These are phyloP conservation scores for Ibycter americanus DNA, from an alignment of 2,797 vertebrate genomes.

Conservation along the genomic window DNA sequence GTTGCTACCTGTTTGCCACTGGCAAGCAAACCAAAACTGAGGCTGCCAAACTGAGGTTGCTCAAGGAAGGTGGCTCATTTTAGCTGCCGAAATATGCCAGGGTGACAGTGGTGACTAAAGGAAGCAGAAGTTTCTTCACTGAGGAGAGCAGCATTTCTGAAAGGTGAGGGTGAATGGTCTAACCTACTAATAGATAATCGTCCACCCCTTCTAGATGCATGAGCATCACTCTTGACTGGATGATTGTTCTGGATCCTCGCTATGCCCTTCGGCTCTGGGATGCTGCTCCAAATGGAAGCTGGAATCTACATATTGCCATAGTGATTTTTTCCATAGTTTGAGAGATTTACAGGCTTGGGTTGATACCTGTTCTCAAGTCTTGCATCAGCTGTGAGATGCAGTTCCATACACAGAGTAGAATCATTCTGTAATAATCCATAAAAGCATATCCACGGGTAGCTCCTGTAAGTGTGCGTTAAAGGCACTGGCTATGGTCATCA, in stretches of 20 bases:
- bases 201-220: neutral
- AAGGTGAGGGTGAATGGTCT: neutral
- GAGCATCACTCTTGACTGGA: neutral
- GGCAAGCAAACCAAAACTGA: neutral
- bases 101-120: neutral
- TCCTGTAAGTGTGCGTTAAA: neutral
- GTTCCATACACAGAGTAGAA: neutral
- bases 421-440: neutral
- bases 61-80: neutral
- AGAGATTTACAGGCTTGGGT: neutral
- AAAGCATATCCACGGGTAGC: neutral
- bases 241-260: neutral
- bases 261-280: neutral
- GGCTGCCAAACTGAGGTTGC: neutral
- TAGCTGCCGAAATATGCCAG: neutral
- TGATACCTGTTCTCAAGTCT: neutral
- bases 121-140: neutral
- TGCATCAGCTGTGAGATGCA: neutral
- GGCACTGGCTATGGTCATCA: neutral
- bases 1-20: neutral
- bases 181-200: neutral
- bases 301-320: neutral
- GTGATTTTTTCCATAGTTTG: neutral
- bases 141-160: neutral
- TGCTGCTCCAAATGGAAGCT: neutral